Percentiles rank a stretch among this genome's conserved stretches.
phyloP scores from a whole-genome alignment of 2,113 vertebrate species.

The Ammodytes dubius region DNA sequence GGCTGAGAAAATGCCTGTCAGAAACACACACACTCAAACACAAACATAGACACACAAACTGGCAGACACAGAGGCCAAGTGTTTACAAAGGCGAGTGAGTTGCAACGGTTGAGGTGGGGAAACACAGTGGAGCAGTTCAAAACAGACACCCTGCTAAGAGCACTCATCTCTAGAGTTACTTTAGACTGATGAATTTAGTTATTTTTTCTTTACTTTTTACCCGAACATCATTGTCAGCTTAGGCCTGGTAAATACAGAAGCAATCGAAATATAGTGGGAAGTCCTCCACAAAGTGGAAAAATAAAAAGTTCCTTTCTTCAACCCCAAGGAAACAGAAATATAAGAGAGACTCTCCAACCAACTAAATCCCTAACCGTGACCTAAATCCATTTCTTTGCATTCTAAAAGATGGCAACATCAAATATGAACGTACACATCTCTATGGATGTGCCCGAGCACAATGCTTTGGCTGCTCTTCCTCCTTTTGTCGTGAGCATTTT shows the following conservation, averaged over 20 bases:
- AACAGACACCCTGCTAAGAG: slow-evolving; percentile 11
- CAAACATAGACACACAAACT: slow-evolving; percentile 53
- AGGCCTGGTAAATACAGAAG: slow-evolving; percentile 4
- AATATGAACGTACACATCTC: slow-evolving; percentile 63
- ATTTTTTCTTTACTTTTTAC: slow-evolving; percentile 22
- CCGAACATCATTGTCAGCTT: slow-evolving; percentile 7
- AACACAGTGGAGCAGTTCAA: slow-evolving; percentile 24
- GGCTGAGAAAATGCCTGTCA: slow-evolving; percentile 74
- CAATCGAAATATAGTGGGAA: slow-evolving; percentile 41
- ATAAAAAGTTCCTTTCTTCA: slow-evolving; percentile 35
- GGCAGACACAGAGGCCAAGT: slow-evolving; percentile 51
- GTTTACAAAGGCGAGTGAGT: slow-evolving; percentile 54
- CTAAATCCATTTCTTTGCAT: slow-evolving; percentile 65
- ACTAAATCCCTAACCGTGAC: slow-evolving; percentile 63
- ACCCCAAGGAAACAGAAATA: slow-evolving; percentile 34
- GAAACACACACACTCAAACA: slow-evolving; percentile 53
- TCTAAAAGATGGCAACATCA: slow-evolving; percentile 65
- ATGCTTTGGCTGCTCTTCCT: slow-evolving; percentile 61
- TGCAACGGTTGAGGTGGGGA: slow-evolving; percentile 47
- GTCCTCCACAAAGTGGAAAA: slow-evolving; percentile 13
- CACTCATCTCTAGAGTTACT: slow-evolving; percentile 17
- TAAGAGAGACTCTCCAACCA: slow-evolving; percentile 43
- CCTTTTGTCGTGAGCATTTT: slow-evolving; percentile 64
- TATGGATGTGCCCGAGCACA: slow-evolving; percentile 51
- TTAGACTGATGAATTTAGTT: slow-evolving; percentile 1